Evolutionary conservation across 2,797 vertebrate genomes (phyloP).

Genomic region (Myioborus miniatus): DNA sequence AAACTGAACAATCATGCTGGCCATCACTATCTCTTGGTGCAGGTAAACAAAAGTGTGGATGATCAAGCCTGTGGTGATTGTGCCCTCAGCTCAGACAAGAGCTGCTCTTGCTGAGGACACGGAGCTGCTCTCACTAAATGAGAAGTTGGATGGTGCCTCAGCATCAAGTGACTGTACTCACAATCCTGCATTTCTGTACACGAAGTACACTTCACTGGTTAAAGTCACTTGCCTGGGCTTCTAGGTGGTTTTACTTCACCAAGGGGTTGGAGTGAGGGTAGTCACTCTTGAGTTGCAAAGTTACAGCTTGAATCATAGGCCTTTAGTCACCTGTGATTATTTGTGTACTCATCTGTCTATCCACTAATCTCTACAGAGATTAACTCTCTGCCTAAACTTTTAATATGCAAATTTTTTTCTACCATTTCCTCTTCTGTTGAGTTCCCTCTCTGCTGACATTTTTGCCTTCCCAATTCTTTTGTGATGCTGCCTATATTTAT

Average conservation of each 20-base stretch:
- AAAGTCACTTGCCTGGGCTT: neutral
- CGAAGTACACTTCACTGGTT: neutral
- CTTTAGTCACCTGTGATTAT: neutral
- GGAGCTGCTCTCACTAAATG: neutral
- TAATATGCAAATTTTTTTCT: neutral
- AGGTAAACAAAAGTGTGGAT: accelerated
- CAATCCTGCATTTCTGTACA: neutral
- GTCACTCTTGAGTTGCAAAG: neutral
- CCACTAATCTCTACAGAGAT: too few relatives aligned
- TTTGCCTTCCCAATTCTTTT: neutral
- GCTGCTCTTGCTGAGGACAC: neutral
- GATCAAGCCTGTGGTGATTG: neutral
- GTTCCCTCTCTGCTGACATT: neutral
- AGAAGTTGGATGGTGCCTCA: neutral
- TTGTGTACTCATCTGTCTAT: neutral
- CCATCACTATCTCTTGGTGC: neutral
- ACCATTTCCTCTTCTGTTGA: neutral
- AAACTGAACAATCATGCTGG: neutral
- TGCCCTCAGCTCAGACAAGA: neutral
- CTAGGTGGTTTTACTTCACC: neutral
- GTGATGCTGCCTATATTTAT: neutral
- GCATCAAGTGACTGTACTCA: neutral
- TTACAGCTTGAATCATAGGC: neutral
- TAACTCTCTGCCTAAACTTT: neutral
- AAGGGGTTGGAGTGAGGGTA: neutral